Evolutionary conservation across 2,797 vertebrate species (phyloP), one percentile per base, ranked within the genome.

Genomic region (Scleropages formosus): DNA sequence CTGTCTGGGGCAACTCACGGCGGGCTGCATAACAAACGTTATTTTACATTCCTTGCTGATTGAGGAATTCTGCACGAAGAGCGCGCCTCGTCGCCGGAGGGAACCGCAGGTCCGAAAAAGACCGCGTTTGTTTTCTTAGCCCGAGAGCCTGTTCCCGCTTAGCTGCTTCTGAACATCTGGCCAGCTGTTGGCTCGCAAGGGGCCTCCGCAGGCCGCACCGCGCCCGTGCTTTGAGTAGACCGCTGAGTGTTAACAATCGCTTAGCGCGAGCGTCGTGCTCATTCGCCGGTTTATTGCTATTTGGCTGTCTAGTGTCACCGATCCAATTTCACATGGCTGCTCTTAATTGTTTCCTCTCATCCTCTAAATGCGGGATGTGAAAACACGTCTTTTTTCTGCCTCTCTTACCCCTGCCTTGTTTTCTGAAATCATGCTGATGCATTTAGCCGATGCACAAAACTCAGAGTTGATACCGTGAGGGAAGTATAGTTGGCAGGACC

Each of bases 41-140:
- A 90, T 79, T 89, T 80, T 83, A 88, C 90, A 90, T 92, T 92
- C 90, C 87, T 85, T 61, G 81, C 85, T 91, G 90, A 93, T 92
- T 91, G 88, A 89, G 86, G 87, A 90, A 89, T 90, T 87, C 83
- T 89, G 85, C 84, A 87, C 83, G 84, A 89, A 88, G 84, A 85
- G 85, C 80, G 82, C 59, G 68, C 81, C 80, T 80, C 78, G 67
- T 82, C 81, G 71, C 71, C 58, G 22, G 60, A 44, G 78, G 73
- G 78, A 90, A 90, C 88, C 88, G 88, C 87, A 84, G 85, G 80
- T 88, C 82, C 82, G 80, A 39, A 39, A 87, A 85, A 84, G 89
- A 84, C 78, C 79, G 80, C 75, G 80, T 89, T 91, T 89, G 88
- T 91, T 90, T 88, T 89, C 86, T 79, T 81, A 88, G 84, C 61